Evolutionary conservation across 1,140 invertebrate species (phyloP).

Genomic region (Trichomalopsis sarcophagae): DNA sequence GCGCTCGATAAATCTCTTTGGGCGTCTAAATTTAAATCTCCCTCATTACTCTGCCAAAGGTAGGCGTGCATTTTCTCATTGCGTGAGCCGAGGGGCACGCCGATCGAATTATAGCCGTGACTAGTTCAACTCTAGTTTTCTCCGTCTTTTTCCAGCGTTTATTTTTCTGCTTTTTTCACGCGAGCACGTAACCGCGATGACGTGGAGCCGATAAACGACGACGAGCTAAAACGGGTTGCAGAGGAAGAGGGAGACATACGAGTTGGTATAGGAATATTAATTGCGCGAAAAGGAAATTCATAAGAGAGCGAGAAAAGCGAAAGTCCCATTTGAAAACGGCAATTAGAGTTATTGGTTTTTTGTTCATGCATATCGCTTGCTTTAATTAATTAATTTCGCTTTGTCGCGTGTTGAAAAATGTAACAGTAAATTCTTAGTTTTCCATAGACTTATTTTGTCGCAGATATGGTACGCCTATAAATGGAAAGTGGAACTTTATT

Average conservation of each 20-base stretch:
- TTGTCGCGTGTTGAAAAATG: too few species aligned
- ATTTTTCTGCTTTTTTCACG: not conserved
- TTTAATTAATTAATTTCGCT: too few species aligned
- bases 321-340: not conserved
- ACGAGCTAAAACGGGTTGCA: not conserved
- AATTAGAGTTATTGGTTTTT: not conserved
- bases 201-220: constrained; percentile 8
- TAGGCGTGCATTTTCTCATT: not conserved
- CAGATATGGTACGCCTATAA: too few species aligned
- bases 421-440: too few species aligned
- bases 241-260: constrained; percentile 1
- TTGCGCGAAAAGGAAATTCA: not conserved
- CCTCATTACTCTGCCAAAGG: constrained; percentile 13
- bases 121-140: not conserved
- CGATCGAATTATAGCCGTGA: constrained; percentile 17
- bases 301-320: constrained; percentile 22
- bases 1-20: not conserved
- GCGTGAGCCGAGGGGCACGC: constrained; percentile 6
- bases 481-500: too few species aligned
- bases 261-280: constrained; percentile 31
- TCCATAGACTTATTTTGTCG: too few species aligned
- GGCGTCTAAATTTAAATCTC: constrained; percentile 38
- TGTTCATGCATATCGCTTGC: not conserved
- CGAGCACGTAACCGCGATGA: constrained; percentile 20
- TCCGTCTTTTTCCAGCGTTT: not conserved